phyloP scores from a whole-genome alignment of 2,797 vertebrate species.

The Phataginus tetradactyla region DNA sequence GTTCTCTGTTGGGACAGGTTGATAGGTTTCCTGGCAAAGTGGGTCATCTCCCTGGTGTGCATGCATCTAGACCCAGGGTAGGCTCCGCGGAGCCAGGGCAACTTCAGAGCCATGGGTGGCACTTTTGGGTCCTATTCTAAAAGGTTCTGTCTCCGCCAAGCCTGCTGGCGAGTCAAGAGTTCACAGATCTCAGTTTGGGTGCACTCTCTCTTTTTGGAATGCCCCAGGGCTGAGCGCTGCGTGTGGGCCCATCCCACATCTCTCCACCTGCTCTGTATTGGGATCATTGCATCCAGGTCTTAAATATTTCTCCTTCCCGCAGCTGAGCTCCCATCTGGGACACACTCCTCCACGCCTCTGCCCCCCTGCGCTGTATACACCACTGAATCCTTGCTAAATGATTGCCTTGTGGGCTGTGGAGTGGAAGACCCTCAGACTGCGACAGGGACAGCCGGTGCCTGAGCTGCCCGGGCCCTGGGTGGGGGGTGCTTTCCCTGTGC shows the following conservation, averaged over 20 bases:
- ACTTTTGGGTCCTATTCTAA: background rate
- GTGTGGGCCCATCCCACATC: background rate
- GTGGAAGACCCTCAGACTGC: background rate
- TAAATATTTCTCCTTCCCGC: background rate
- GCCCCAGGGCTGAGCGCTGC: background rate
- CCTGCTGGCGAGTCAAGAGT: background rate
- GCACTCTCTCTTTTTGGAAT: background rate
- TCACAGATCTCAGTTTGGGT: background rate
- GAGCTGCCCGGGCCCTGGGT: background rate
- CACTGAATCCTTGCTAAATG: background rate
- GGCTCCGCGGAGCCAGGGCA: background rate
- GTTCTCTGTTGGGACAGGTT: background rate
- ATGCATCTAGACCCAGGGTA: background rate
- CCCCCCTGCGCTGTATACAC: too few species aligned
- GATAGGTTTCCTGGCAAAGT: background rate
- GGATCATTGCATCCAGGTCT: background rate
- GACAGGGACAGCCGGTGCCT: accelerated
- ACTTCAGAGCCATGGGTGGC: background rate
- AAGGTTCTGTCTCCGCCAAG: background rate
- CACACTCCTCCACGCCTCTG: too few species aligned
- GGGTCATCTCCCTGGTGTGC: background rate
- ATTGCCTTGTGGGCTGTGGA: background rate
- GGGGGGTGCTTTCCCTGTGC: background rate
- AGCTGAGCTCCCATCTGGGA: background rate
- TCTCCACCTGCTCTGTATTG: background rate